Evolutionary conservation across 2,113 vertebrate genomes (phyloP).

Genomic region (Ophiodon elongatus): DNA sequence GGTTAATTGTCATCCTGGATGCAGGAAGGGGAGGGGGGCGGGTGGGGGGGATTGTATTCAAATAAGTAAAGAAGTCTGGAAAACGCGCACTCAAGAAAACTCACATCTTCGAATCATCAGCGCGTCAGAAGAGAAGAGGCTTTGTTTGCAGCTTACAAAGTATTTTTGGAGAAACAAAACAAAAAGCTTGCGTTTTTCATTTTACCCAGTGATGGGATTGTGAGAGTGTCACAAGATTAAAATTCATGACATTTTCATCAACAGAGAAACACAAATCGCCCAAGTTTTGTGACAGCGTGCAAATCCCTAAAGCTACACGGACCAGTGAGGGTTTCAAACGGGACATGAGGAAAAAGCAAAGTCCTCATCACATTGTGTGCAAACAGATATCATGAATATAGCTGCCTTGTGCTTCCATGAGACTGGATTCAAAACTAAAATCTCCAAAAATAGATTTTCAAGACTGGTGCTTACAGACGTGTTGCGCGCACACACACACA

Average conservation of each 20-base stretch:
- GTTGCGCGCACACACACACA: too few species aligned
- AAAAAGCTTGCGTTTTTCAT: constrained; percentile 10
- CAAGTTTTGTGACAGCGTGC: not conserved
- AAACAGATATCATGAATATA: not conserved
- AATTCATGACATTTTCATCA: constrained; percentile 6
- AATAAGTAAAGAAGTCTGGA: constrained; percentile 43
- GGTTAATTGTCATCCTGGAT: constrained; percentile 60
- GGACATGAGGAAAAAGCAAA: not conserved
- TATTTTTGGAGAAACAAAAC: constrained; percentile 37
- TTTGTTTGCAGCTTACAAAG: constrained; percentile 1
- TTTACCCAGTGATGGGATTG: constrained; percentile 41
- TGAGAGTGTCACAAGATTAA: constrained; percentile 6
- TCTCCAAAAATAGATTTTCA: not conserved
- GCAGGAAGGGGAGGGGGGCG: constrained; percentile 2
- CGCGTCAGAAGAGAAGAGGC: not conserved
- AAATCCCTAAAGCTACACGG: not conserved
- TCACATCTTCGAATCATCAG: constrained; percentile 3
- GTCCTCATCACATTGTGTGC: not conserved
- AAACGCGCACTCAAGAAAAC: constrained; percentile 36
- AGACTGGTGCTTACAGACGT: not conserved
- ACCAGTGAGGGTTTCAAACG: not conserved
- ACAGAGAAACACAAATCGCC: not conserved
- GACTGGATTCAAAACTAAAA: not conserved
- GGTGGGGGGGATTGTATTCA: too few species aligned
- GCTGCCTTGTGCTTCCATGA: not conserved